phyloP scores from a whole-genome alignment of 2,888 invertebrate species.

The Cryptosula pallasiana region DNA sequence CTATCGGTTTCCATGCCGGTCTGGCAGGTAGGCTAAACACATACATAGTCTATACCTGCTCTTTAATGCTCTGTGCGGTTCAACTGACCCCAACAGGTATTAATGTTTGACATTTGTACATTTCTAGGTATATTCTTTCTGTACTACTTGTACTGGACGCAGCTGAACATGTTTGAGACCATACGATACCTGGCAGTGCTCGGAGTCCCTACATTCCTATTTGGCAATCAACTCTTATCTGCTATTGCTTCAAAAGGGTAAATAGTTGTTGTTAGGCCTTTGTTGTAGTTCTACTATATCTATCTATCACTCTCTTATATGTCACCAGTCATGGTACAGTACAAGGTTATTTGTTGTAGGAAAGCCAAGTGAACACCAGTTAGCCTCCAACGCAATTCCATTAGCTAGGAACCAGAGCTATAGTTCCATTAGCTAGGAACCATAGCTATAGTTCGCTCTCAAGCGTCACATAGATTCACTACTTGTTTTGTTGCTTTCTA shows the following conservation, averaged over 20 bases:
- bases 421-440: no score
- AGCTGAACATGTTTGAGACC: constrained; percentile 92
- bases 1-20: constrained; percentile 84
- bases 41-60: no score
- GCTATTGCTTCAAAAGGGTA: constrained; percentile 62
- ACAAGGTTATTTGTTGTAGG: not conserved
- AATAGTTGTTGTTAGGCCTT: not conserved
- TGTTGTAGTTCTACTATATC: no score
- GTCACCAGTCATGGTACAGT: not conserved
- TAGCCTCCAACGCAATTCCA: not conserved
- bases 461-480: no score
- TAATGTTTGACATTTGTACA: not conserved
- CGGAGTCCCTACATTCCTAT: constrained; percentile 82
- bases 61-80: no score
- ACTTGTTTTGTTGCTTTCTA: no score
- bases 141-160: constrained; percentile 86
- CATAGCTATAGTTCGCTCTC: no score
- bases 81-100: no score
- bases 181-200: constrained; percentile 80
- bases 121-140: constrained; percentile 73
- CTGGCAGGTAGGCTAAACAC: constrained; percentile 76
- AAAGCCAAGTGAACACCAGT: not conserved
- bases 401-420: not conserved
- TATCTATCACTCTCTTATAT: not conserved
- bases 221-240: constrained; percentile 84